A percentile compares a stretch with the other conserved stretches of the same genome.
phyloP scores from a whole-genome alignment of 2,113 vertebrate genomes.

The Tiliqua scincoides region DNA sequence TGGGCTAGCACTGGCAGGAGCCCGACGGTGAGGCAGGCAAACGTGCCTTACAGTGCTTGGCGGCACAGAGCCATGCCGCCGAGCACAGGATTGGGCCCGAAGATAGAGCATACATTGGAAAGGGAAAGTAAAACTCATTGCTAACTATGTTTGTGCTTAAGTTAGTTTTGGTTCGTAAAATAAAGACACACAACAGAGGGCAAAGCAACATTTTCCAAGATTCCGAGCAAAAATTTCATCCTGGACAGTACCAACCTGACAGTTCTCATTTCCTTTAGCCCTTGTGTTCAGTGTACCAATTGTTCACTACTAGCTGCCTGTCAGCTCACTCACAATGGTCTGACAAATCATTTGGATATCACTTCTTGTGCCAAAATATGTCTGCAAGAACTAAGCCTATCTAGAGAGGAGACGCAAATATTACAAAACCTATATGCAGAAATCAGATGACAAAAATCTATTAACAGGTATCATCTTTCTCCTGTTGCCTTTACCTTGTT shows the following conservation, averaged over 20 bases:
- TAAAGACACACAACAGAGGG: background rate
- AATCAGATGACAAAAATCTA: background rate
- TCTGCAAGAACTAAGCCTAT: background rate
- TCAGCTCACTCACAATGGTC: background rate
- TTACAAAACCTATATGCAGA: background rate
- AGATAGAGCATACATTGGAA: too few species aligned
- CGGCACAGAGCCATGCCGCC: too few species aligned
- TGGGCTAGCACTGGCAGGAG: too few species aligned
- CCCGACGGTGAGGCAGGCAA: too few species aligned
- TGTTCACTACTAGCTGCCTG: background rate
- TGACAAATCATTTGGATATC: background rate
- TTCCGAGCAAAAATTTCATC: background rate
- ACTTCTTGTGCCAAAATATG: background rate
- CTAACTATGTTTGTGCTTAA: background rate
- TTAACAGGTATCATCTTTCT: background rate
- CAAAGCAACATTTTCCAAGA: background rate
- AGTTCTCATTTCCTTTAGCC: background rate
- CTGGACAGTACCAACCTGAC: background rate
- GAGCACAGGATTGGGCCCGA: too few species aligned
- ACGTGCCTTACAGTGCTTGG: too few species aligned
- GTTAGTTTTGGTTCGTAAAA: background rate
- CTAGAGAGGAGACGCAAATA: background rate
- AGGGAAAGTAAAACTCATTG: background rate
- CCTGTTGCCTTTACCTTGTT: constrained; percentile 23
- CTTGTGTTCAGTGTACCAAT: background rate